A percentile compares a stretch with the other conserved stretches of the same genome.
These are phyloP conservation scores for Neoniphon sammara DNA, from an alignment of 2,797 vertebrate genomes.

Conservation along the genomic window DNA sequence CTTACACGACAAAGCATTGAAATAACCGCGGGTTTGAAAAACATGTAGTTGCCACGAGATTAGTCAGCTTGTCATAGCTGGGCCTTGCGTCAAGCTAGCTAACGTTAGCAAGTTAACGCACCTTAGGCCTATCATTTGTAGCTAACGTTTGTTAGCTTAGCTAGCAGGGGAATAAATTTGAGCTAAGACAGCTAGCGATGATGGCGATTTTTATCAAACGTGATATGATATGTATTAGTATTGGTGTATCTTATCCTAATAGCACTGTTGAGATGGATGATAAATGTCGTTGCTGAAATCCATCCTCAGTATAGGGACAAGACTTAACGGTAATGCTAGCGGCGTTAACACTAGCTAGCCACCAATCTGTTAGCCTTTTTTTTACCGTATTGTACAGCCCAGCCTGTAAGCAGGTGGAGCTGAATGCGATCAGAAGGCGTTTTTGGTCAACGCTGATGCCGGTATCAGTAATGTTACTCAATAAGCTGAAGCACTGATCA, in stretches of 20 bases:
- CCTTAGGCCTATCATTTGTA: constrained; percentile 53
- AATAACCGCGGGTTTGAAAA: not conserved
- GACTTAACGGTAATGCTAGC: not conserved
- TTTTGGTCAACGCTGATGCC: constrained; percentile 1
- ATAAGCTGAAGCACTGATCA: too few relatives aligned
- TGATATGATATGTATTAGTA: rapidly evolving
- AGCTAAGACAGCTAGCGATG: not conserved
- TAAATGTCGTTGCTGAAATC: not conserved
- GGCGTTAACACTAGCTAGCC: constrained; percentile 47
- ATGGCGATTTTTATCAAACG: not conserved
- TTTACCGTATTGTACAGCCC: not conserved
- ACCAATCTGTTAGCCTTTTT: constrained; percentile 34
- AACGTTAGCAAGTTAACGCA: constrained; percentile 27
- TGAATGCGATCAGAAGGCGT: constrained; percentile 26
- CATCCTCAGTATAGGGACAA: too few relatives aligned
- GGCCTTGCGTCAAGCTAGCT: constrained; percentile 69
- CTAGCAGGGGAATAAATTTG: not conserved
- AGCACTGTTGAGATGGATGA: rapidly evolving
- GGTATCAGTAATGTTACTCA: too few relatives aligned
- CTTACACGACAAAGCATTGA: rapidly evolving
- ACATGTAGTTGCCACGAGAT: not conserved
- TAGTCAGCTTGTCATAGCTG: constrained; percentile 19
- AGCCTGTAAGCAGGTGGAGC: constrained; percentile 63
- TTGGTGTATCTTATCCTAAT: rapidly evolving
- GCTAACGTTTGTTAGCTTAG: constrained; percentile 49